Conservation (phyloP, 2,888 invertebrate species). For the Hemaris fuciformis region DNA sequence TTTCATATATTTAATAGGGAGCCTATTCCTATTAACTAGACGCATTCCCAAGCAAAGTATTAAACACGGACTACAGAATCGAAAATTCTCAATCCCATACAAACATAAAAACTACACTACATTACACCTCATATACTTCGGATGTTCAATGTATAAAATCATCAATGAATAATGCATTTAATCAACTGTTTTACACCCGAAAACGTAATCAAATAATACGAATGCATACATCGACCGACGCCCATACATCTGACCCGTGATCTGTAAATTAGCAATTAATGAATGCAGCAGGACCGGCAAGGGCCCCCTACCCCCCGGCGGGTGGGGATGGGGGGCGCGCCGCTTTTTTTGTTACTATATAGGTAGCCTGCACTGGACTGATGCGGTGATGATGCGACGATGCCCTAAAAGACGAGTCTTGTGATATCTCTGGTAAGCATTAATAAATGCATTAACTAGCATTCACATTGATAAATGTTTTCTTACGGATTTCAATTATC, state of each 20-base stretch:
- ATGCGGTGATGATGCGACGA: constrained; percentile 28
- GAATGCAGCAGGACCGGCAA: constrained; percentile 59
- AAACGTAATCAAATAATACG: constrained; percentile 7
- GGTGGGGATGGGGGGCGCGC: constrained; percentile 33
- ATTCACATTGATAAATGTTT: too few relatives aligned
- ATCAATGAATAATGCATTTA: not conserved
- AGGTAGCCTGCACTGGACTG: constrained; percentile 64
- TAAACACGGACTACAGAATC: too few relatives aligned
- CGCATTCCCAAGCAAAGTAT: too few relatives aligned
- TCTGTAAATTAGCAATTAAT: constrained; percentile 80
- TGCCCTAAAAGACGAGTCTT: constrained; percentile 30
- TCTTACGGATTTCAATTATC: too few relatives aligned
- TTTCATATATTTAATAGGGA: too few relatives aligned
- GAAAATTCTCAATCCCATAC: too few relatives aligned
- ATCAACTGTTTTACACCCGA: not conserved
- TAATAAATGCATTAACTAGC: too few relatives aligned
- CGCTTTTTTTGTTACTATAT: constrained; percentile 58
- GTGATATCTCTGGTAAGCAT: not conserved
- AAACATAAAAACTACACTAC: too few relatives aligned
- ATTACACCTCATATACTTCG: not conserved
- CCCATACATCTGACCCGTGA: constrained; percentile 61
- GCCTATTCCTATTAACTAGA: too few relatives aligned
- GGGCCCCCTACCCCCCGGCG: constrained; percentile 24
- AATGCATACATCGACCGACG: constrained; percentile 1
- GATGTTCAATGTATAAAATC: not conserved